These are phyloP conservation scores for Ictidomys tridecemlineatus DNA, from an alignment of 2,113 vertebrate genomes.

Conservation along the genomic window DNA sequence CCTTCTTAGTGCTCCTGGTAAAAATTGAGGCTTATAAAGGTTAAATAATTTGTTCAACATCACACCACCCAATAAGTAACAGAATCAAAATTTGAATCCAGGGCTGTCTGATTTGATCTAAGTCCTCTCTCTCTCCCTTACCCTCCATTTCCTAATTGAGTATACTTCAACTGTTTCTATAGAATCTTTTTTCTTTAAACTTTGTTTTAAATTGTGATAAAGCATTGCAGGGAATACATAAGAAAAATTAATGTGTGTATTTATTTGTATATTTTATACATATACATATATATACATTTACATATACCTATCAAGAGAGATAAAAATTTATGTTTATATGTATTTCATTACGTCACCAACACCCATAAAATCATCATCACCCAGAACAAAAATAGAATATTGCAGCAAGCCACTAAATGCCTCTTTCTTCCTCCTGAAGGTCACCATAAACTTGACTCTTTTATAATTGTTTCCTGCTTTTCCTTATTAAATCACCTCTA, in stretches of 20 bases:
- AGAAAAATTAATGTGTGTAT: background rate
- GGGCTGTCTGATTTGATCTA: background rate
- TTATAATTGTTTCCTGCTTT: background rate
- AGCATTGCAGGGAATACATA: background rate
- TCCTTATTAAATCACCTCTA: slow-evolving; percentile 14
- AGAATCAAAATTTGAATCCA: slow-evolving; percentile 50
- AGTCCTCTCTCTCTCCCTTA: background rate
- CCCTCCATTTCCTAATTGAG: background rate
- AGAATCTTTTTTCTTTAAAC: background rate
- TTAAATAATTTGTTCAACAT: slow-evolving; percentile 22
- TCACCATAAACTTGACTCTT: slow-evolving; percentile 1
- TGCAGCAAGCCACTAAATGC: background rate
- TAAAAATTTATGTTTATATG: background rate
- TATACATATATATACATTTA: background rate
- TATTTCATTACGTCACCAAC: background rate
- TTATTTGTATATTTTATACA: background rate
- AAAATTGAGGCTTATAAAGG: background rate
- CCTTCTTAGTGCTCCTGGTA: background rate
- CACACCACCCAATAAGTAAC: background rate
- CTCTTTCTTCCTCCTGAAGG: background rate
- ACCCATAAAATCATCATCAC: background rate
- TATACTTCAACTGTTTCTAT: background rate
- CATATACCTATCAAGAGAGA: background rate
- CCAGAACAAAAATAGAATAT: background rate
- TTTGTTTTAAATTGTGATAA: slow-evolving; percentile 40